phyloP scores from a whole-genome alignment of 2,888 invertebrate species.

The Alsophila aescularia region DNA sequence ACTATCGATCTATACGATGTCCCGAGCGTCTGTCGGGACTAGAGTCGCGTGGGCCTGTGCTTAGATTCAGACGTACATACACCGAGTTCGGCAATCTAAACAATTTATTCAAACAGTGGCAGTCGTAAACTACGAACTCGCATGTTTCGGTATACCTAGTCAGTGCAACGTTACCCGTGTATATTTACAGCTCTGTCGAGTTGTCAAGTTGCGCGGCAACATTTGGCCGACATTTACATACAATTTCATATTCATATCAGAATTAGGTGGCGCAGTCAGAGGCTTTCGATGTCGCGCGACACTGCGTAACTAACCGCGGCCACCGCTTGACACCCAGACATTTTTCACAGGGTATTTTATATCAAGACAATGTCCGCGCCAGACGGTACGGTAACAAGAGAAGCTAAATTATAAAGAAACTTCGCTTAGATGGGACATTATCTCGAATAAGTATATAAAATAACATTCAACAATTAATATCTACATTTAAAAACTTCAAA shows the following conservation, averaged over 20 bases:
- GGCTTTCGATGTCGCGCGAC: slow-evolving; percentile 50
- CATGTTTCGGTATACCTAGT: slow-evolving; percentile 69
- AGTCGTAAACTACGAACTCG: slow-evolving; percentile 67
- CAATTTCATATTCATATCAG: slow-evolving; percentile 80
- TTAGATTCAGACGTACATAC: slow-evolving; percentile 46
- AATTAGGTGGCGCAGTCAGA: slow-evolving; percentile 64
- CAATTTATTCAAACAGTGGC: slow-evolving; percentile 69
- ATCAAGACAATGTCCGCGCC: slow-evolving; percentile 24
- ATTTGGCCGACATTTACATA: slow-evolving; percentile 77
- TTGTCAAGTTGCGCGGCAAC: slow-evolving; percentile 73
- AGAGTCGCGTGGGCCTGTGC: slow-evolving; percentile 45
- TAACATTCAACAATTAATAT: slow-evolving; percentile 24
- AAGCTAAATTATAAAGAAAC: slow-evolving; percentile 28
- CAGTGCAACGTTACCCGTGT: slow-evolving; percentile 66
- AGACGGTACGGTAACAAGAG: slow-evolving; percentile 29
- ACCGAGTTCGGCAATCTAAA: slow-evolving; percentile 64
- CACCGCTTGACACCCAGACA: slow-evolving; percentile 41
- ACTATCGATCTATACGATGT: slow-evolving; percentile 53
- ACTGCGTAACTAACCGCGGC: slow-evolving; percentile 49
- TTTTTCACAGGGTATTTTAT: slow-evolving; percentile 32
- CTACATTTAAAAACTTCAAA: slow-evolving; percentile 25
- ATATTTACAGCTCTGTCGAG: slow-evolving; percentile 74
- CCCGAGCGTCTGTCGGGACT: slow-evolving; percentile 45
- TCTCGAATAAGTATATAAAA: slow-evolving; percentile 30
- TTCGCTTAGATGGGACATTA: slow-evolving; percentile 28